Evolutionary conservation across 2,113 vertebrate genomes (phyloP), one percentile per base, ranked within the genome.

Genomic region (Acrocephalus kingi): DNA sequence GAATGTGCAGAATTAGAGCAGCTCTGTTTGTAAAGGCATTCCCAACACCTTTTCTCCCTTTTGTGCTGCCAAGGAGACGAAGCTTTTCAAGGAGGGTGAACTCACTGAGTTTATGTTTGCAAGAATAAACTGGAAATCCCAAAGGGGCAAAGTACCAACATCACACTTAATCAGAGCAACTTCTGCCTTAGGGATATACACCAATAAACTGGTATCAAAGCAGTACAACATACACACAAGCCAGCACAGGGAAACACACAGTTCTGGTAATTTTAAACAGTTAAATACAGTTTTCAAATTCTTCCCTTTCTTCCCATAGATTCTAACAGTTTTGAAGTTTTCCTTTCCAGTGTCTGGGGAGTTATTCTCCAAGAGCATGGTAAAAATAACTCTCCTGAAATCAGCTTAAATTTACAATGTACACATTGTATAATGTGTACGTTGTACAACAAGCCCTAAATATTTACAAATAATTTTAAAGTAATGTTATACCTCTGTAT

Each of bases 401-500:
- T n/a, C 55, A 85, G 46, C 55, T 84, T 80, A 19, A 63, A 94
- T 92, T 72, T 41, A 68, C 56, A 92, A 78, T 58, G 61, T 37
- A 28, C 22, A 48, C 0, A 0, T 71, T 87, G 72, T 71, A 55
- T 37, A 74, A 51, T 1, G 6, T 19, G 9, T 11, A 56, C 15
- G 2, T 27, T 84, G 82, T 80, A 73, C 3, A 4, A 61, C 30
- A 64, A 92, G 49, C 28, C 61, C 58, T 71, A 59, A 88, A 84
- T 33, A 62, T 84, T 86, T 77, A 51, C 43, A 78, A 86, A 68
- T 88, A 22, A 67, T 84, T 93, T 88, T 0, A 93, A 90, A 96
- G 95, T 96, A 90, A 95, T 89, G 83, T 93, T 97, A 7, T 83
- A 96, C 8, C 76, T 72, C 80, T 84, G 45, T 78, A 86, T 77